Percentiles rank a stretch among this genome's conserved stretches.
Evolutionary conservation across 2,797 vertebrate genomes (phyloP).

Genomic region (Sibirionetta formosa): DNA sequence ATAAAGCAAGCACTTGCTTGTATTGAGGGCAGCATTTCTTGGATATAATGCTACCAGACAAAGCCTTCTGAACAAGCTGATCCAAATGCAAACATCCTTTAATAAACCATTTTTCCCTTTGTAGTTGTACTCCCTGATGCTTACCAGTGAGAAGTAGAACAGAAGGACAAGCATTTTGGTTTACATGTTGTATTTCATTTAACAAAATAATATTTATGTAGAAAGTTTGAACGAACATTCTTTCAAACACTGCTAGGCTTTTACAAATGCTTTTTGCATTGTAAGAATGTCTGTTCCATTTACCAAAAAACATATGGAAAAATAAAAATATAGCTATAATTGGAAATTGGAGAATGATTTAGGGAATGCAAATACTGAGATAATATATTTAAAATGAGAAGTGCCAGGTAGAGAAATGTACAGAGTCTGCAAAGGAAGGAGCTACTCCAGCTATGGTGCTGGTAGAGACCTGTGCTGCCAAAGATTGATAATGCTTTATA

Average conservation of each 20-base stretch:
- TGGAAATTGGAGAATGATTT: constrained; percentile 4
- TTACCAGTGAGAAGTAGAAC: background rate
- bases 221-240: background rate
- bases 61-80: background rate
- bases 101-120: constrained; percentile 18
- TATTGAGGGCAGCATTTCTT: background rate
- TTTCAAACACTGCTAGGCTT: constrained; percentile 9
- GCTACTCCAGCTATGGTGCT: background rate
- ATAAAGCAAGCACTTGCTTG: background rate
- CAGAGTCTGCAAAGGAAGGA: background rate
- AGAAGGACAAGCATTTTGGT: constrained; percentile 33
- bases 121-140: background rate
- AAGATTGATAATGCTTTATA: constrained; percentile 3
- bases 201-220: constrained; percentile 47
- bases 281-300: constrained; percentile 38
- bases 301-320: background rate
- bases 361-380: background rate
- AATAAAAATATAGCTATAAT: constrained; percentile 7
- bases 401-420: background rate
- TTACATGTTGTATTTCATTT: background rate
- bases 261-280: background rate
- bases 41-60: background rate
- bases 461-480: background rate
- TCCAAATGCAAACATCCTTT: background rate
- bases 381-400: background rate